These are phyloP conservation scores for Tarsius wallacei DNA, from an alignment of 2,797 vertebrate species.

Conservation along the genomic window DNA sequence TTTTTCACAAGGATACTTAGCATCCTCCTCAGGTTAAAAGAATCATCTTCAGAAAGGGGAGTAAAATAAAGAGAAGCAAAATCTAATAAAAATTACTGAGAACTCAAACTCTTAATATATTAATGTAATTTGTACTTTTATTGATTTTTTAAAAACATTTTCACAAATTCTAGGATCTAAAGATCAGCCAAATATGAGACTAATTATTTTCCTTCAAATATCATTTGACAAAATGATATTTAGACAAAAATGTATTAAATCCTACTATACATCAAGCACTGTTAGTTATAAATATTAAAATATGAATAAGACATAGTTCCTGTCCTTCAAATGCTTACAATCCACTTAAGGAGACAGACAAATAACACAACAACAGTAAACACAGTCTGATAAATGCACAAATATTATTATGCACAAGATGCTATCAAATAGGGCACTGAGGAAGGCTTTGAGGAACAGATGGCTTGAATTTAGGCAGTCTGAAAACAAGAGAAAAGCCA, in stretches of 20 bases:
- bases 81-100: neutral
- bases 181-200: fast-evolving
- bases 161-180: fast-evolving
- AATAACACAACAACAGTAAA: fast-evolving
- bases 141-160: neutral
- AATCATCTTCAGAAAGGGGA: neutral
- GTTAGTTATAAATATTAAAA: neutral
- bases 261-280: neutral
- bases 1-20: fast-evolving
- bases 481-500: neutral
- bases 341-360: neutral
- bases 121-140: neutral
- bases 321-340: fast-evolving
- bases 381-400: neutral
- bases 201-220: neutral
- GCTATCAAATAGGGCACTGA: fast-evolving
- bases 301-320: neutral
- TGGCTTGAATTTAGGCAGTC: neutral
- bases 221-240: too few relatives aligned
- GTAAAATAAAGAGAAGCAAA: neutral
- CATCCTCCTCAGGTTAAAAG: neutral
- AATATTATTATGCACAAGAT: fast-evolving
- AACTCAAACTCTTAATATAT: fast-evolving
- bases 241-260: neutral
- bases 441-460: too few relatives aligned